Evolutionary conservation across 2,888 invertebrate species (phyloP).

Genomic region (Hydriomena furcata): DNA sequence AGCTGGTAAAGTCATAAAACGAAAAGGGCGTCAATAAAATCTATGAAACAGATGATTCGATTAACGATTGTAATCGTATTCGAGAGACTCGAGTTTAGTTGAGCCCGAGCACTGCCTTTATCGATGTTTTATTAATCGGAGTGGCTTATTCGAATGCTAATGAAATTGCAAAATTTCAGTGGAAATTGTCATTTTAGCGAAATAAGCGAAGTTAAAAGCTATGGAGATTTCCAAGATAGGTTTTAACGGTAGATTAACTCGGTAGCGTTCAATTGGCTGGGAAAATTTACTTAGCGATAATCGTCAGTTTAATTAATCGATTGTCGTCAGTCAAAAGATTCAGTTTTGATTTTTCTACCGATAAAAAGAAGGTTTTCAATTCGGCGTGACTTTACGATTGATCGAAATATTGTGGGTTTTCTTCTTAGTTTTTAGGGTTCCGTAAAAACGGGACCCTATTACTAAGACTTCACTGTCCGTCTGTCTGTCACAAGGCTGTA

Average conservation of each 20-base stretch:
- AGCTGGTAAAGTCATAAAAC: slow-evolving; percentile 3
- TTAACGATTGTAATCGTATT: slow-evolving; percentile 31
- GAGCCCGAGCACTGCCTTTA: slow-evolving; percentile 36
- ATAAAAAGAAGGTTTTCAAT: no score
- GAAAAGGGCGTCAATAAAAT: slow-evolving; percentile 15
- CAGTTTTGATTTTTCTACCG: neutral
- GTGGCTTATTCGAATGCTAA: slow-evolving; percentile 41
- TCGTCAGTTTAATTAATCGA: no score
- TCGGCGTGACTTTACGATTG: no score
- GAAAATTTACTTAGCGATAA: neutral
- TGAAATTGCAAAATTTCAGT: slow-evolving; percentile 39
- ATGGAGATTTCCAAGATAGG: slow-evolving; percentile 16
- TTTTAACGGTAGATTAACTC: slow-evolving; percentile 14
- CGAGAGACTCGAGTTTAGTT: slow-evolving; percentile 28
- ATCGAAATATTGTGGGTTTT: no score
- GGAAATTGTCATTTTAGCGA: slow-evolving; percentile 27
- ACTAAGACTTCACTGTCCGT: no score
- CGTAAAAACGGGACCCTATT: no score
- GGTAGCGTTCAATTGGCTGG: neutral
- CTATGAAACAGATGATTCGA: slow-evolving; percentile 24
- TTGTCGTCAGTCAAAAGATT: no score
- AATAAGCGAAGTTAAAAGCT: slow-evolving; percentile 13
- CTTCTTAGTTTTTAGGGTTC: no score
- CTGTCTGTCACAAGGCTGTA: no score
- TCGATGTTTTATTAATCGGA: slow-evolving; percentile 45